Evolutionary conservation across 2,888 invertebrate species (phyloP).

Genomic region (Rosalia funebris): DNA sequence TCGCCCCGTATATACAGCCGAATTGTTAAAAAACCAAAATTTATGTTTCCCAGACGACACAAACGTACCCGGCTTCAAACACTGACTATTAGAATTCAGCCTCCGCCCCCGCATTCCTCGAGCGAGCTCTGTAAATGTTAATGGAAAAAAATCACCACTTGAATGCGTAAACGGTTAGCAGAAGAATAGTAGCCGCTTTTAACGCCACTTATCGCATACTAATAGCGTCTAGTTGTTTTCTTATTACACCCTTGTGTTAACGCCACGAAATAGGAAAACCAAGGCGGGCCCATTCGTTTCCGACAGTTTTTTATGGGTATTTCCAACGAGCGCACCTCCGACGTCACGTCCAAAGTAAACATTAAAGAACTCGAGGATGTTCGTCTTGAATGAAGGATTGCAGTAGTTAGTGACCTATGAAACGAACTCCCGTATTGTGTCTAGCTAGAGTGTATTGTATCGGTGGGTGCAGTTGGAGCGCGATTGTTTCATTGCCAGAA

Average conservation of each 20-base stretch:
- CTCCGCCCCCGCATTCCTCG: slow-evolving; percentile 3
- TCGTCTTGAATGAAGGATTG: slow-evolving; percentile 34
- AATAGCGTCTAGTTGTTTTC: slow-evolving; percentile 30
- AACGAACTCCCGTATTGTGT: slow-evolving; percentile 33
- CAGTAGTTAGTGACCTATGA: slow-evolving; percentile 38
- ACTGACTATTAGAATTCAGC: slow-evolving; percentile 17
- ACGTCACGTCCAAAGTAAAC: neutral
- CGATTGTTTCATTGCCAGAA: too few relatives aligned
- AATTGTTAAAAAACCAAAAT: neutral
- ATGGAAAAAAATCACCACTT: slow-evolving; percentile 39
- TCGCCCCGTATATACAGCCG: neutral
- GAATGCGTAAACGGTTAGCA: slow-evolving; percentile 35
- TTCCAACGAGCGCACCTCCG: neutral
- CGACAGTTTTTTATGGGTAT: neutral
- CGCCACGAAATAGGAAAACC: neutral
- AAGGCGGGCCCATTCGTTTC: slow-evolving; percentile 7
- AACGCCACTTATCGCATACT: slow-evolving; percentile 35
- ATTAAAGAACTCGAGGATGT: slow-evolving; percentile 30
- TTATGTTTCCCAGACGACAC: neutral
- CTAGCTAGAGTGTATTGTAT: slow-evolving; percentile 18
- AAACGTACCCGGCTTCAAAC: neutral
- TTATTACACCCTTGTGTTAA: slow-evolving; percentile 23
- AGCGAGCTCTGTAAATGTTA: slow-evolving; percentile 23
- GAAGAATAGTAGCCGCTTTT: slow-evolving; percentile 32
- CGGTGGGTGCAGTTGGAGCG: neutral